Base-by-base conservation (phyloP, 37 sponge, comb jelly and placozoan species). In the Tethya wilhelma region DNA sequence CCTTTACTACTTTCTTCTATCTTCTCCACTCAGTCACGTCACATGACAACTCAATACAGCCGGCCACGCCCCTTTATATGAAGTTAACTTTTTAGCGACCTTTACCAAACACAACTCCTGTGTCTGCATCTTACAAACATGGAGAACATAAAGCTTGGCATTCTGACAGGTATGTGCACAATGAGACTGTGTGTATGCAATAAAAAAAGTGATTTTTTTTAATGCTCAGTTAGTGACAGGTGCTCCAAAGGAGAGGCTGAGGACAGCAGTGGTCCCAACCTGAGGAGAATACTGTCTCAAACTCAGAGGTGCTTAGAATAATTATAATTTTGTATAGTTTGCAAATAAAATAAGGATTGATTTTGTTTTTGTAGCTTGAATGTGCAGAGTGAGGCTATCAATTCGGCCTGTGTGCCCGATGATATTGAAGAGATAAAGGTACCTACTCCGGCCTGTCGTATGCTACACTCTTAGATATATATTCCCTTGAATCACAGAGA, bases 231-330 rank as follows among this genome's bases (percentile, higher is more conserved):
- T 17, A 98, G 98, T 86, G 98, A 98, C 73, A 64, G 89, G 2
- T 92, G 96, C 73, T 87, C 81, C 40, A 44, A 59, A 28, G 96
- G 91, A 22, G 73, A 79, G 26, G 76, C 89, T 6, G 56, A 87
- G 38, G 98, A 98, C 69, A 70, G 42, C 22, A 95, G 96, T 75
- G 98, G 98, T 23, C 96, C 96, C 0, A 88, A 88, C 57, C 62
- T 95, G 32, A 79, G 64, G 63, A 63, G 44, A 19, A 14, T 90
- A 3, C 34, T 90, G 40, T 14, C 32, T 0, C 40, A 49, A 2
- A 1, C 34, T 2, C 55, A 45, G 44, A 49, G 55, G 73, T 72
- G n/a, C n/a, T n/a, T n/a, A n/a, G n/a, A n/a, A n/a, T n/a, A 19
- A 19, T 17, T 19, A 49, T 49, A 49, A 9, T 49, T 49, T 17